Percentiles rank a stretch among this genome's conserved stretches.
phyloP scores from a whole-genome alignment of 2,797 vertebrate genomes.

The Enteromius thamalakanensis region DNA sequence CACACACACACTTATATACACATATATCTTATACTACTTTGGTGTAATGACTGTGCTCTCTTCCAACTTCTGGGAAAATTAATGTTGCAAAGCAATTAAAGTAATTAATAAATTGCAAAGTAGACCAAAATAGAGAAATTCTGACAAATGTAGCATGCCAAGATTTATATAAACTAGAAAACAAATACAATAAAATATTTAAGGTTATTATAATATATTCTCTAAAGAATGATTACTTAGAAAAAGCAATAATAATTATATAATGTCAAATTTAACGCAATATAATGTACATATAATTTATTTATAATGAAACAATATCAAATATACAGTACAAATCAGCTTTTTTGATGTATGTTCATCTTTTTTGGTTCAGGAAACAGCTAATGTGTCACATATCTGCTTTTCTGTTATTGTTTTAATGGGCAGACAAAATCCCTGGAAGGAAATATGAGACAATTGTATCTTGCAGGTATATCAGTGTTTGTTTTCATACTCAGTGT shows the following conservation, averaged over 20 bases:
- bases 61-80: neutral
- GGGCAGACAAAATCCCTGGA: neutral
- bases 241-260: neutral
- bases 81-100: neutral
- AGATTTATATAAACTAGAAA: neutral
- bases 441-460: constrained; percentile 32
- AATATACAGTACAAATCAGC: neutral
- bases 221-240: neutral
- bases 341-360: constrained; percentile 1
- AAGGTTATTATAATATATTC: neutral
- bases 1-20: too few relatives aligned
- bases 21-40: too few relatives aligned
- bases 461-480: constrained; percentile 18
- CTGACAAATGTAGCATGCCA: neutral
- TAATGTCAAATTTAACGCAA: neutral
- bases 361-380: neutral
- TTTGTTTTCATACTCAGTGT: neutral
- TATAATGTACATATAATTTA: neutral
- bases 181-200: neutral
- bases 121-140: neutral
- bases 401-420: constrained; percentile 5
- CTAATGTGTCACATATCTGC: constrained; percentile 8
- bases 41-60: neutral
- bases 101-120: neutral
- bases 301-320: neutral